Percentiles rank a stretch among this genome's conserved stretches.
Conservation (phyloP, 2,888 invertebrate genomes). For the Autographa pulchrina region DNA sequence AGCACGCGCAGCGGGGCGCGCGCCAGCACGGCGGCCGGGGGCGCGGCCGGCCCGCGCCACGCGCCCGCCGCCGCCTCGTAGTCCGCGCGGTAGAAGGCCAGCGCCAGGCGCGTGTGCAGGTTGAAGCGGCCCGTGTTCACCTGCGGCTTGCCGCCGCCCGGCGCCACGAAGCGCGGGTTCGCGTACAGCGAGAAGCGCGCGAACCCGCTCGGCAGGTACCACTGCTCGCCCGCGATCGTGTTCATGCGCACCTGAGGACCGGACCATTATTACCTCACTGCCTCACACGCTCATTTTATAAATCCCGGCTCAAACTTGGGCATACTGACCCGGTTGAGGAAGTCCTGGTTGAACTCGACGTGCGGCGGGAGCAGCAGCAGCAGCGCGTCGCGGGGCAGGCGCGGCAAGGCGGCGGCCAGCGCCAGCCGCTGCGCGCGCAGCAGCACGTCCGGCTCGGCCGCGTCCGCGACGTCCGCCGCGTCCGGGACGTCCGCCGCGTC, state of each 20-base stretch:
- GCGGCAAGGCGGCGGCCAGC: constrained; percentile 80
- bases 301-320: too few relatives aligned
- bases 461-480: constrained; percentile 16
- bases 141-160: constrained; percentile 89
- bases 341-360: constrained; percentile 94
- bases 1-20: constrained; percentile 91
- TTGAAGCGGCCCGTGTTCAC: constrained; percentile 88
- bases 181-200: constrained; percentile 95
- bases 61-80: constrained; percentile 86
- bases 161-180: constrained; percentile 91
- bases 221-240: constrained; percentile 96
- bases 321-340: constrained; percentile 94
- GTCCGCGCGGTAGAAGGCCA: constrained; percentile 96
- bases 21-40: constrained; percentile 80
- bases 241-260: constrained; percentile 95
- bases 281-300: too few relatives aligned
- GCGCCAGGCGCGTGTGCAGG: constrained; percentile 90
- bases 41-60: constrained; percentile 29
- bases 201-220: constrained; percentile 97
- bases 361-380: constrained; percentile 91
- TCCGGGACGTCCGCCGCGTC: background rate
- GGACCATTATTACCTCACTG: background rate
- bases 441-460: constrained; percentile 67
- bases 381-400: constrained; percentile 89
- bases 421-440: constrained; percentile 89